Conservation (phyloP, 2,797 vertebrate species). For the Typhlichthys subterraneus region DNA sequence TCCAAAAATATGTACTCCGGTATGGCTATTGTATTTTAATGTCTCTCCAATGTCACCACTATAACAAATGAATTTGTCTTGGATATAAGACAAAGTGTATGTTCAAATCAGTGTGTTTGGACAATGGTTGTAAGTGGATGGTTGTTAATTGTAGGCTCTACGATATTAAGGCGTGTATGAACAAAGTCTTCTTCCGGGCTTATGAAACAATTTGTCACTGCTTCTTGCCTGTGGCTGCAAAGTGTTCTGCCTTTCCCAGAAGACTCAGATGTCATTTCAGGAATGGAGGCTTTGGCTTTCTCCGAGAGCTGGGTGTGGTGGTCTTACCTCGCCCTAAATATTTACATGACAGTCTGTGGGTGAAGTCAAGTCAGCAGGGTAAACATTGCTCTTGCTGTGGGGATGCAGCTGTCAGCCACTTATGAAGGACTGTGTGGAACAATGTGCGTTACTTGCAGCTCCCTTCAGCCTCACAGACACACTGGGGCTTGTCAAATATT, state of each 20-base stretch:
- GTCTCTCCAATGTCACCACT: too few species aligned
- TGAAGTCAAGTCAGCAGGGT: conserved; percentile 37
- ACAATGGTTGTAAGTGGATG: too few species aligned
- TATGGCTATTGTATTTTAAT: too few species aligned
- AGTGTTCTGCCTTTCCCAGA: conserved; percentile 29
- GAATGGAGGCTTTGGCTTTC: conserved; percentile 28
- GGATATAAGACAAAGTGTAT: too few species aligned
- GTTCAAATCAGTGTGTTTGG: too few species aligned
- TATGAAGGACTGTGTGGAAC: conserved; percentile 30
- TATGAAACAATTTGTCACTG: background rate
- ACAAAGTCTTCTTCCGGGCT: background rate
- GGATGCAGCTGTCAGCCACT: conserved; percentile 39
- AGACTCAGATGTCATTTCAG: conserved; percentile 15
- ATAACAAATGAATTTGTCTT: background rate
- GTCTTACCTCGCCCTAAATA: conserved; percentile 1
- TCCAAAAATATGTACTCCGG: too few species aligned
- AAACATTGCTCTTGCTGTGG: conserved; percentile 29
- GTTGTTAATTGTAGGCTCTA: background rate
- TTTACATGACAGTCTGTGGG: conserved; percentile 29
- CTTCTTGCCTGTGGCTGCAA: background rate
- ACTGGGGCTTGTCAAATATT: conserved; percentile 61
- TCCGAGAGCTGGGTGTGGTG: conserved; percentile 44
- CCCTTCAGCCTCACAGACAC: conserved; percentile 11
- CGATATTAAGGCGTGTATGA: background rate
- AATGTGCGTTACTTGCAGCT: conserved; percentile 10